phyloP scores from a whole-genome alignment of 2,797 vertebrate species.

The Anguilla megastoma region DNA sequence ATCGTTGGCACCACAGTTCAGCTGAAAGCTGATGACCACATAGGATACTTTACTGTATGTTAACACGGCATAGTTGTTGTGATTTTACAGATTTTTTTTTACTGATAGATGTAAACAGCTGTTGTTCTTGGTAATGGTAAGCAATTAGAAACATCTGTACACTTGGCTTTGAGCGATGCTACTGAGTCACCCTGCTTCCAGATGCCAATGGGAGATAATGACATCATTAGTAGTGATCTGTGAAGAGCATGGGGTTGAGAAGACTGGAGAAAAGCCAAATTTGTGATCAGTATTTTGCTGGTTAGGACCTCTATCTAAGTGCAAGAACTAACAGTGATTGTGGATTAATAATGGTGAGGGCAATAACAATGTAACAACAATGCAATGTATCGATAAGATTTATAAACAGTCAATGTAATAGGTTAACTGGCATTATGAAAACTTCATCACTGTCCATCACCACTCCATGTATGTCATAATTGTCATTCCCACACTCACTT shows the following conservation, averaged over 20 bases:
- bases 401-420: not conserved
- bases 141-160: conserved; percentile 99
- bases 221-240: conserved; percentile 92
- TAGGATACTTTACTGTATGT: conserved; percentile 91
- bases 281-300: not conserved
- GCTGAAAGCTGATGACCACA: conserved; percentile 92
- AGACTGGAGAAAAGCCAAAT: conserved; percentile 26
- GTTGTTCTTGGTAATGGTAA: conserved; percentile 99
- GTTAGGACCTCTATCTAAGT: not conserved
- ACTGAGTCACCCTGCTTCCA: conserved; percentile 82
- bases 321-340: not conserved
- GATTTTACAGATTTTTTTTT: conserved; percentile 78
- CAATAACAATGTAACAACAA: conserved; percentile 44
- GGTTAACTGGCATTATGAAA: conserved; percentile 20
- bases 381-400: not conserved
- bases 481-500: not conserved
- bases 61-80: conserved; percentile 97
- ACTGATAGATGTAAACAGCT: conserved; percentile 99
- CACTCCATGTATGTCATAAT: not conserved
- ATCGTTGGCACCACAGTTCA: conserved; percentile 78
- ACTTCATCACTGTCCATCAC: conserved; percentile 26
- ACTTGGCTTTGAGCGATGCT: conserved; percentile 95
- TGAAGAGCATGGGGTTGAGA: conserved; percentile 81
- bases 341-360: not conserved
- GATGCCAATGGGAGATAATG: conserved; percentile 96